These are phyloP conservation scores for Drosophila parvula DNA, from an alignment of 1,140 invertebrate species.

Conservation along the genomic window DNA sequence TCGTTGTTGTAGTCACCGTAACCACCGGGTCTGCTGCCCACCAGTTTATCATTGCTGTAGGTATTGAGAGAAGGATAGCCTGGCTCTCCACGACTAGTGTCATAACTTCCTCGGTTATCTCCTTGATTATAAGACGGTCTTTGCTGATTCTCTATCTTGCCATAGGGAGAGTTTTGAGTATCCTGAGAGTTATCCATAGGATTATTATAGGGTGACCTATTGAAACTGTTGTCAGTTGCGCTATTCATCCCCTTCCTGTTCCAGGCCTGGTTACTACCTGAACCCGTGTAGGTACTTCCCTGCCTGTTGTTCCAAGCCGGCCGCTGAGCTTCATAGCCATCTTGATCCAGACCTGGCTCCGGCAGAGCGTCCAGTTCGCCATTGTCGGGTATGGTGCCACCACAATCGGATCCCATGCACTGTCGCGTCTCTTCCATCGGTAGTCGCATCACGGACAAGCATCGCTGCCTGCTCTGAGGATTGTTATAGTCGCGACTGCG, in stretches of 20 bases:
- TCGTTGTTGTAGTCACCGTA: conserved; percentile 35
- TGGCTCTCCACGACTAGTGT: conserved; percentile 7
- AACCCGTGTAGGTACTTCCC: not conserved
- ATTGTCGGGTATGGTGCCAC: conserved; percentile 63
- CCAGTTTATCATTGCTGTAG: conserved; percentile 48
- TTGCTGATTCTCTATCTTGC: conserved; percentile 9
- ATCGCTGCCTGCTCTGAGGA: conserved; percentile 55
- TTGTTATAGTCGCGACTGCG: conserved; percentile 67
- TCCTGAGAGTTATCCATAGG: conserved; percentile 9
- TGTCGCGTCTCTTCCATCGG: conserved; percentile 58
- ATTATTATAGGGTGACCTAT: conserved; percentile 10
- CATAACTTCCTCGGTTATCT: conserved; percentile 17
- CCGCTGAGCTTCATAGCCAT: not conserved
- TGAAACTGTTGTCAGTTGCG: conserved; percentile 12
- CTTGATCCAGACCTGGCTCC: conserved; percentile 33
- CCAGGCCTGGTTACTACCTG: conserved; percentile 34
- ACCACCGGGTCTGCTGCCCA: conserved; percentile 21
- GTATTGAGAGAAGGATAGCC: conserved; percentile 24
- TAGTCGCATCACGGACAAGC: conserved; percentile 47
- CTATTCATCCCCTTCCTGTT: conserved; percentile 25
- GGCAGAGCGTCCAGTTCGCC: conserved; percentile 47
- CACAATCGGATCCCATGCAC: conserved; percentile 67
- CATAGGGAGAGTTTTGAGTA: not conserved
- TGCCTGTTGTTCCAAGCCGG: conserved; percentile 15
- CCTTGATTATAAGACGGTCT: not conserved